Conservation (phyloP, 2,888 invertebrate species). For the Amphiduros pacificus region DNA sequence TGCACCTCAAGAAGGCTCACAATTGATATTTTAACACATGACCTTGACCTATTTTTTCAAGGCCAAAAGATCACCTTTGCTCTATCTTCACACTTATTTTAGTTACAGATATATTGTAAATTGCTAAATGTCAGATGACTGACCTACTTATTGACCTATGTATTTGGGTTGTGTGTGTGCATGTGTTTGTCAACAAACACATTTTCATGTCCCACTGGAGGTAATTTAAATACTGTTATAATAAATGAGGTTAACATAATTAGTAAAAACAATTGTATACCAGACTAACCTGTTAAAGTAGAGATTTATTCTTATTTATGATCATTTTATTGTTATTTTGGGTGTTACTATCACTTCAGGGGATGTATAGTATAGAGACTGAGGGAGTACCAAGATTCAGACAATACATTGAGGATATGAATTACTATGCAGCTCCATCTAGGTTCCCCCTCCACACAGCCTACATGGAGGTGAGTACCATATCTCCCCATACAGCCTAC, state of each 20-base stretch:
- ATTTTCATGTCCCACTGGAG: too few relatives aligned
- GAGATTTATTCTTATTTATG: not conserved
- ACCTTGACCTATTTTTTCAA: too few relatives aligned
- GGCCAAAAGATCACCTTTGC: not conserved
- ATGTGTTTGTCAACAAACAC: too few relatives aligned
- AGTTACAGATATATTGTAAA: too few relatives aligned
- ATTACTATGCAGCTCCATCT: slow-evolving; percentile 44
- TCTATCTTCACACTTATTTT: not conserved
- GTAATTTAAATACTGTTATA: too few relatives aligned
- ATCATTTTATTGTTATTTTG: not conserved
- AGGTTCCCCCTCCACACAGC: slow-evolving; percentile 48
- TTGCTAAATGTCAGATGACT: too few relatives aligned
- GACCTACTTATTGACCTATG: too few relatives aligned
- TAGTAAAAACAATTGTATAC: not conserved
- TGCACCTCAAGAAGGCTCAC: too few relatives aligned
- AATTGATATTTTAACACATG: too few relatives aligned
- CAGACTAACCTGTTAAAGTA: not conserved
- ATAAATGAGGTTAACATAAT: not conserved
- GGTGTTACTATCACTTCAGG: slow-evolving; percentile 26
- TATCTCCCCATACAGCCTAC: too few relatives aligned
- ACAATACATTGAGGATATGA: slow-evolving; percentile 43
- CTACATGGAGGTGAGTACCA: slow-evolving; percentile 43
- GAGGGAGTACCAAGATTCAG: slow-evolving; percentile 40
- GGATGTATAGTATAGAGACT: slow-evolving; percentile 36
- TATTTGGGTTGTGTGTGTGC: too few relatives aligned